These are phyloP conservation scores for Notodonta dromedarius DNA, from an alignment of 2,888 invertebrate species.

Conservation along the genomic window DNA sequence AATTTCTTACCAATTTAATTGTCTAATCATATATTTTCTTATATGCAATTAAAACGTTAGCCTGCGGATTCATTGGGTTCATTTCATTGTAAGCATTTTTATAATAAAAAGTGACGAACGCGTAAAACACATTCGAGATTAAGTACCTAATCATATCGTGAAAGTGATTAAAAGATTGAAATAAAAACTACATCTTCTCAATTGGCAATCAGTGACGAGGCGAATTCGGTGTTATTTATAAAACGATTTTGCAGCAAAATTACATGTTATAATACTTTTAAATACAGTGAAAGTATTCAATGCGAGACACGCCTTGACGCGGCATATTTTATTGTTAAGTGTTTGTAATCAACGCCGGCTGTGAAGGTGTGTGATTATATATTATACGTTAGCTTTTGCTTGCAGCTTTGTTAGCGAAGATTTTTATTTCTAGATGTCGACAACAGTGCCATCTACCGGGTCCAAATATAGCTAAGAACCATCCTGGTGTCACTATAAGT, in stretches of 20 bases:
- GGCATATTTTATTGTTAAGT: conserved; percentile 13
- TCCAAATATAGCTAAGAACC: too few relatives aligned
- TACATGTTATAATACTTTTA: conserved; percentile 20
- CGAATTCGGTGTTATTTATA: conserved; percentile 40
- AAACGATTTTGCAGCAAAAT: conserved; percentile 16
- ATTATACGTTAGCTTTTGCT: too few relatives aligned
- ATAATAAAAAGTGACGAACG: neutral
- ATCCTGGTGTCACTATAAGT: too few relatives aligned
- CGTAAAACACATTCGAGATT: neutral
- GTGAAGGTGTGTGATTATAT: too few relatives aligned
- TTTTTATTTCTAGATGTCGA: too few relatives aligned
- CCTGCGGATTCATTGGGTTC: too few relatives aligned
- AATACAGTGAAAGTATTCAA: conserved; percentile 25
- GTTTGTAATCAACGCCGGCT: neutral
- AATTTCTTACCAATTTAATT: too few relatives aligned
- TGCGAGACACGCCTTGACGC: neutral
- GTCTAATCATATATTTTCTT: too few relatives aligned
- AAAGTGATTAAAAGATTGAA: neutral
- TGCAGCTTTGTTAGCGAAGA: too few relatives aligned
- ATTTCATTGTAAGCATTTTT: too few relatives aligned
- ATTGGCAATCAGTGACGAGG: conserved; percentile 56
- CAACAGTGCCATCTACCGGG: too few relatives aligned
- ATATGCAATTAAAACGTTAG: too few relatives aligned
- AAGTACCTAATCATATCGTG: neutral
- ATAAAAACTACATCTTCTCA: conserved; percentile 28